Evolutionary conservation across 92 coral and sea anemone genomes (phyloP), one percentile per base, ranked within the genome.

Genomic region (Epizoanthus illoricatus): DNA sequence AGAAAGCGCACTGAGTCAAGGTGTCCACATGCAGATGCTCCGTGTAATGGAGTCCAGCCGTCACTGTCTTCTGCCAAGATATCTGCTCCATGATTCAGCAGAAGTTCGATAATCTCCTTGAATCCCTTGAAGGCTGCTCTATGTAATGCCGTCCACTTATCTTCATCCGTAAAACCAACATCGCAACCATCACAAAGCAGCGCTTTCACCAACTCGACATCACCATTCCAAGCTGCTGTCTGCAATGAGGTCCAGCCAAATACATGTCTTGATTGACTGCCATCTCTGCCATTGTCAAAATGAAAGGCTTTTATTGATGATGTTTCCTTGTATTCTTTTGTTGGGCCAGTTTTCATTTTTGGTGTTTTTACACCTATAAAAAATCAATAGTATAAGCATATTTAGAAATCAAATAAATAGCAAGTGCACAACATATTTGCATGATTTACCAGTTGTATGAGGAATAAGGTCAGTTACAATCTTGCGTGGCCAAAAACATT

Each of bases 41-140:
- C 75, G 19, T 71, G 75, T 18, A 71, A 66, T 36, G 71, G 71
- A 13, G 71, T 66, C 71, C 71, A 66, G n/a, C 21, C 47, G 28
- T 66, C 71, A 42, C 75, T 71, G 59, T 71, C 75, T 71, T 20
- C 49, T 18, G 75, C 59, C 5, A 4, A 12, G 19, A 71, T 47
- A 33, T 42, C 13, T 41, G 75, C 45, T 43, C 75, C 75, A 12
- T n/a, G 13, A 19, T 20, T 71, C 56, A 71, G 12, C 16, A 71
- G 59, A 43, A 71, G 15, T 71, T 71, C 75, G 11, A 71, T 5
- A 56, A 71, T 71, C 56, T 71, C 75, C 49, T 6, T 71, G 24
- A 45, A 71, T 71, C 75, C 75, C 20, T 45, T 41, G n/a, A 43
- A 19, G n/a, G 75, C 55, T 4, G 75, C 75, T 41, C 16, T 71